Percentiles rank a stretch among this genome's conserved stretches.
Evolutionary conservation across 2,113 vertebrate genomes (phyloP).

Genomic region (Rhynchomys soricoides): DNA sequence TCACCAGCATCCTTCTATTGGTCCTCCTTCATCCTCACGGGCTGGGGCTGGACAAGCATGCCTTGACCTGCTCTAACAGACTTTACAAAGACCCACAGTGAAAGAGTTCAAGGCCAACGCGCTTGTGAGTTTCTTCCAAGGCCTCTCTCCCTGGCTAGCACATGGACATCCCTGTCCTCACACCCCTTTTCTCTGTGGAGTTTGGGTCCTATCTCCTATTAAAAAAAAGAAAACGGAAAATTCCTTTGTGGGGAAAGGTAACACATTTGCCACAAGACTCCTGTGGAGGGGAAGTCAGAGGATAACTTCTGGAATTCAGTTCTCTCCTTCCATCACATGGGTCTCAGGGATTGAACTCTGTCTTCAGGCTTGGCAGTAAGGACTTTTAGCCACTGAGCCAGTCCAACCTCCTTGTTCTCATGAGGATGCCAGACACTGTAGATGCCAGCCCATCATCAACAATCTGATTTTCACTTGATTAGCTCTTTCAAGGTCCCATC

Average conservation of each 20-base stretch:
- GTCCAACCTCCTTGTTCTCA: not conserved
- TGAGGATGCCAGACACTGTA: not conserved
- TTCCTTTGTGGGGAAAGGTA: not conserved
- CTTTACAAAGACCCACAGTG: not conserved
- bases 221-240: not conserved
- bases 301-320: not conserved
- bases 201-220: not conserved
- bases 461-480: constrained; percentile 2
- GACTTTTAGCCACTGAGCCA: not conserved
- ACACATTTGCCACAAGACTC: not conserved
- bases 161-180: not conserved
- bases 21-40: not conserved
- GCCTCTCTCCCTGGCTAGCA: not conserved
- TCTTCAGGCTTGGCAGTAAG: not conserved
- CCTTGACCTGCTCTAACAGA: not conserved
- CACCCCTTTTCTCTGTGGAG: not conserved
- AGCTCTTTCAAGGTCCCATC: not conserved
- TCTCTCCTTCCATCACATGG: not conserved
- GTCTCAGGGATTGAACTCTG: not conserved
- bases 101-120: not conserved
- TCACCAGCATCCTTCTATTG: not conserved
- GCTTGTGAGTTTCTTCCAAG: not conserved
- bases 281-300: not conserved
- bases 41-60: not conserved
- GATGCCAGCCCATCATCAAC: not conserved